Base-by-base conservation (phyloP, 2,888 invertebrate genomes). In the Zonitis immaculata region DNA sequence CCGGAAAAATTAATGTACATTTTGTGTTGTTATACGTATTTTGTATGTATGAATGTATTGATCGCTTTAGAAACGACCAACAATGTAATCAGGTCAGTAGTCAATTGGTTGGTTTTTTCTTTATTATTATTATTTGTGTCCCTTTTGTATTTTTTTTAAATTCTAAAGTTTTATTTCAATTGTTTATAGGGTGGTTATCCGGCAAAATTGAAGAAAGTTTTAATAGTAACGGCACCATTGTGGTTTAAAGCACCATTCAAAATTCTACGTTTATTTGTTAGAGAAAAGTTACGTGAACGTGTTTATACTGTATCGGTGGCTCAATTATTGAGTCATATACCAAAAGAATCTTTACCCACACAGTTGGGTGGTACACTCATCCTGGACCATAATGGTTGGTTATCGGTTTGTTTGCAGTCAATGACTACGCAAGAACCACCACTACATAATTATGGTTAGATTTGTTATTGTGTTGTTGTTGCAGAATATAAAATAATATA, bases 171-270 rank as follows among this genome's bases (percentile, higher is more conserved):
- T n/a, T n/a, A n/a, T n/a, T n/a, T n/a, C n/a, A n/a, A n/a, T 50
- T 64, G 54, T 55, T 80, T 80, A 7, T 79, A 96, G 96, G 96
- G 96, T 66, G 95, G 93, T 49, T 97, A 96, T 81, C 97, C 97
- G 64, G 97, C 97, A 25, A 89, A 95, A 71, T 79, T 98, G 72
- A 96, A 96, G 78, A 96, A 96, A 78, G 96, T 98, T 62, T 80
- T 97, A 58, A 96, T 98, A 73, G 96, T 95, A 66, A 95, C 96
- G 58, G 96, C 97, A 44, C 97, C 97, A 49, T 79, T 97, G 73
- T 97, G 97, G 97, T 97, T 97, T 78, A 95, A 95, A 78, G 96
- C 96, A 54, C 96, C 97, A 1, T 97, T 96, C 78, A 93, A 94
- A 73, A 94, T 97, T 71, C 82, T 97, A 49, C 85, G 96, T 49